Evolutionary conservation across 1,140 invertebrate species (phyloP), one percentile per base, ranked within the genome.

Genomic region (Platorchestia sp.): DNA sequence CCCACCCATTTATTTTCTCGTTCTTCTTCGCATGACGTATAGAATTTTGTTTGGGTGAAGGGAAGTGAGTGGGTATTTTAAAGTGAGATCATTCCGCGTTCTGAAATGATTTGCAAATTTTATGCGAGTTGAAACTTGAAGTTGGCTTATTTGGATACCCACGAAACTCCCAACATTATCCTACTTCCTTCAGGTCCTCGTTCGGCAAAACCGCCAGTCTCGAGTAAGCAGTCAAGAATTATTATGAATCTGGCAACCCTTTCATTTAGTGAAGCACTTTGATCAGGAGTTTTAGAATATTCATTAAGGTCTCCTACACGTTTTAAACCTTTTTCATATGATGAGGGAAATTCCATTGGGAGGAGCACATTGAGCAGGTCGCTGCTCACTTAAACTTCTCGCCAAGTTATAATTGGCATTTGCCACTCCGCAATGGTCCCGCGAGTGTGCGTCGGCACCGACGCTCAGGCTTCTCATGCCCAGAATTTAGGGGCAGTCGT

Each of bases 321-420:
- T 89, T 89, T 44, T 89, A 89, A 89, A 89, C n/a, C 45, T 93
- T 93, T 93, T 47, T 93, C 43, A 93, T 93, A 93, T 93, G 45
- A 93, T 47, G 89, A 91, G 91, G 44, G 45, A 42, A 93, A 93
- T 93, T 93, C 91, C 91, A 93, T 93, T 40, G 91, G 36, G 91
- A 93, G 91, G 91, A 93, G 91, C 91, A 93, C 91, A 93, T 93
- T 93, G 91, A 93, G 45, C 91, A 93, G 91, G 91, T 93, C 91
- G 91, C 91, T 93, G 91, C 91, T 93, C 91, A 93, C 91, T 93
- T 93, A 93, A 93, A 93, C 91, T 93, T 93, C 91, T 45, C 91
- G 10, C 43, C 45, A 93, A 93, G 91, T 93, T 93, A 93, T 93
- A 93, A 93, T 93, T 93, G 91, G 91, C 91, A 47, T 93, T 93